Base-by-base conservation (phyloP, 2,113 vertebrate genomes). In the Macrotus californicus region DNA sequence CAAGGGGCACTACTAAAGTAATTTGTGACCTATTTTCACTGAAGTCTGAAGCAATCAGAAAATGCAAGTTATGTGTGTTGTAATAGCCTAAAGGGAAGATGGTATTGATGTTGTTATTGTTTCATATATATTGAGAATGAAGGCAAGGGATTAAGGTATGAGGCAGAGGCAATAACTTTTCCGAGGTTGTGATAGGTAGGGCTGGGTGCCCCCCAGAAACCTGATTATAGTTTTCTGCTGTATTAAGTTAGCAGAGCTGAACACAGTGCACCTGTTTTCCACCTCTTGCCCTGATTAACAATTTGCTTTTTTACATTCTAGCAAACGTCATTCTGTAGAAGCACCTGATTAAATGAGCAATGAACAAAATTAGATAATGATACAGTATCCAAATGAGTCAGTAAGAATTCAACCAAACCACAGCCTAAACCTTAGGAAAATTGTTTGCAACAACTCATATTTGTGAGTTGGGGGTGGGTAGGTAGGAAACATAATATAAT, bases 331-430 rank as follows among this genome's bases (percentile, higher is more conserved):
- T 87, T 75, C 50, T 50, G n/a, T 83, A 87, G 77, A 96, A 88
- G 46, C 81, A 92, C 90, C 84, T 95, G 93, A 95, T 88, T 94
- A 97, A 97, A 81, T 82, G 72, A 97, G 90, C 76, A 96, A 91
- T 93, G 90, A 97, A 73, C 76, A 92, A 96, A 97, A 96, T 96
- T 96, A 95, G 80, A 70, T 96, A 97, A 96, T 96, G 81, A 96
- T 82, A 95, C 5, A 61, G 90, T 73, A 87, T 64, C 82, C 73
- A 96, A 94, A 92, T 96, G 76, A 96, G 87, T 95, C 75, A 87
- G 52, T 92, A 93, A 92, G 81, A 90, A 94, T 91, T 92, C 87
- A 96, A 84, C 81, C 29, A 70, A 94, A 82, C 39, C 50, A 59
- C 16, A 86, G 41, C 59, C 52, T 88, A 73, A 94, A 92, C 36